Base-by-base conservation (phyloP, 2,797 vertebrate species). In the Taeniopygia guttata region DNA sequence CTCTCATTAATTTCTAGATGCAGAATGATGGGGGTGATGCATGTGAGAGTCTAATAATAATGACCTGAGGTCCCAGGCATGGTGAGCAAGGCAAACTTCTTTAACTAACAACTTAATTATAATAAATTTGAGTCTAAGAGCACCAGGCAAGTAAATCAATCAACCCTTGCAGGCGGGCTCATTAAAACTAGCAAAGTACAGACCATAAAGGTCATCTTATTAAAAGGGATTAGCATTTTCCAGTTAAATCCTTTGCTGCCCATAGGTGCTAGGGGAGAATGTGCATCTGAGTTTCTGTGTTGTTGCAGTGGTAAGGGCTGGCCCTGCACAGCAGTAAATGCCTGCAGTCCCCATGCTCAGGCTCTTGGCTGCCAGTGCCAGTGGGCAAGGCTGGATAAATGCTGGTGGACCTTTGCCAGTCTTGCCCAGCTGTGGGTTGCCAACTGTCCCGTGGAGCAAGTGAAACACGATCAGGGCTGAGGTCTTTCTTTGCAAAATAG, bases 1-100 rank as follows among this genome's bases (percentile, higher is more conserved):
- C 67, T 84, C 86, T 96, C 88, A 76, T 97, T 97, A 97, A 91
- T 93, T 97, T 97, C 84, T 97, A 86, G 80, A 91, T 90, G 82
- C 11, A 32, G 83, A 68, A 94, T 40, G 94, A 90, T 93, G 93
- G 79, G 89, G 49, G 58, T 90, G 96, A 96, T 96, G 85, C 78
- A 85, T 78, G 74, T 27, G 77, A 70, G 93, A 76, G 62, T 52
- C 70, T 88, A 87, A 75, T 74, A 83, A 78, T 95, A 91, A 97
- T n/a, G 94, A 97, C 94, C 89, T 87, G 92, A 82, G 82, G 87
- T 93, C 91, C 95, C 88, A 90, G 94, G 78, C 60, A 84, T 21
- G 56, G 83, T 13, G 32, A 88, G 74, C 34, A 66, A 95, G 93
- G 92, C 84, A 88, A 85, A 87, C 70, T 73, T 60, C 96, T 87